These are phyloP conservation scores for Tenebrosternarchus preto DNA, from an alignment of 2,113 vertebrate species.

Conservation along the genomic window DNA sequence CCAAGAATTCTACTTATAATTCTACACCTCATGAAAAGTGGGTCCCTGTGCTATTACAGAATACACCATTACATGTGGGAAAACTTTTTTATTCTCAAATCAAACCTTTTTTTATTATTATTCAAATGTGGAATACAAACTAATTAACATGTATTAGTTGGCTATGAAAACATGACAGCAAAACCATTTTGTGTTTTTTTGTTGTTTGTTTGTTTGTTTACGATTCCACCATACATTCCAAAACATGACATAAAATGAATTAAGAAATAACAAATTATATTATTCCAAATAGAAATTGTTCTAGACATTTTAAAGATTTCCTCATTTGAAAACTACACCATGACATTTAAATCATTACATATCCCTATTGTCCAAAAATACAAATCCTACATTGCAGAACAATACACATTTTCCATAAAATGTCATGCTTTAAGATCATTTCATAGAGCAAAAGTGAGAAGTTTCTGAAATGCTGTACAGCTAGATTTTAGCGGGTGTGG, in stretches of 20 bases:
- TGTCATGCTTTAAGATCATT: background rate
- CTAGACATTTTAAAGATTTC: conserved; percentile 28
- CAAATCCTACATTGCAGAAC: background rate
- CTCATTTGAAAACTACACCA: background rate
- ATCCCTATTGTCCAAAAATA: background rate
- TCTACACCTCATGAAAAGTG: no score
- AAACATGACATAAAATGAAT: background rate
- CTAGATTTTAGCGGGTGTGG: background rate
- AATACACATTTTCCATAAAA: background rate
- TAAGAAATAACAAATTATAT: background rate
- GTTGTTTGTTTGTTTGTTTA: background rate
- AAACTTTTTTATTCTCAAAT: no score
- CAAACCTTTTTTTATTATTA: no score
- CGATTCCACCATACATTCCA: background rate
- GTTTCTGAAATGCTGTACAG: background rate
- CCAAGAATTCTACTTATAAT: no score
- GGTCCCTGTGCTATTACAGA: no score
- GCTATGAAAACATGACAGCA: background rate
- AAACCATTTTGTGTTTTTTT: background rate
- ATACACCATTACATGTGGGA: no score
- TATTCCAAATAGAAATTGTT: conserved; percentile 5
- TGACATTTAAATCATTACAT: background rate
- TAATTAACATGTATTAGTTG: no score
- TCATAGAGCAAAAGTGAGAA: background rate
- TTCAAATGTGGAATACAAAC: no score